Conservation (phyloP, 2,113 vertebrate species). For the Petromus typicus region DNA sequence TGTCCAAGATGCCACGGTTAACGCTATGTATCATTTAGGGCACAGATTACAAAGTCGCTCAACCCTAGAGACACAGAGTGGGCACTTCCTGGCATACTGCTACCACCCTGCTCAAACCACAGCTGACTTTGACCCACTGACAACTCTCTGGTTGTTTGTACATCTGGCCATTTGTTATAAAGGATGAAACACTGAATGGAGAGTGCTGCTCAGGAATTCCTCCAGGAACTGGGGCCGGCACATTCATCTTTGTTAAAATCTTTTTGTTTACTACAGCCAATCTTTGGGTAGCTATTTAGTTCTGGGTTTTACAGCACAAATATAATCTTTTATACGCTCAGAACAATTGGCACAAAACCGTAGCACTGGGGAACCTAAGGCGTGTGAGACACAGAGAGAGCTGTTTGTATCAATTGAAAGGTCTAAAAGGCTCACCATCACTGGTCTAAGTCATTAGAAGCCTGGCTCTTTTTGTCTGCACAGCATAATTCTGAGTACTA, state of each 20-base stretch:
- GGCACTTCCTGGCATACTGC: not conserved
- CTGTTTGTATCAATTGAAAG: not conserved
- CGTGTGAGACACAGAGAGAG: too few relatives aligned
- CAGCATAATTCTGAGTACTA: not conserved
- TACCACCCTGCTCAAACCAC: not conserved
- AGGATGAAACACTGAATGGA: not conserved
- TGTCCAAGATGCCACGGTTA: not conserved
- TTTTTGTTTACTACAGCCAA: not conserved
- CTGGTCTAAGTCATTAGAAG: not conserved
- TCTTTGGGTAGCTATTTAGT: not conserved
- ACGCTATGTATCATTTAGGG: not conserved
- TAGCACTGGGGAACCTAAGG: too few relatives aligned
- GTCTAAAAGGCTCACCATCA: not conserved
- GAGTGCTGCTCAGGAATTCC: too few relatives aligned
- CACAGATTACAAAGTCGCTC: not conserved
- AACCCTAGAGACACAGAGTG: not conserved
- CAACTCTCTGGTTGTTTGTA: not conserved
- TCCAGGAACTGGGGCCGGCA: not conserved
- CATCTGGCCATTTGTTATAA: not conserved
- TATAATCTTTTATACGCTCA: not conserved
- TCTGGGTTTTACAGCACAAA: not conserved
- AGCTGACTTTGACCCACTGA: not conserved
- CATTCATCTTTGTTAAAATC: not conserved
- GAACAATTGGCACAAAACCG: not conserved
- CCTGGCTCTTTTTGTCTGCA: not conserved